These are phyloP conservation scores for Formica exsecta DNA, from an alignment of 1,140 invertebrate species.

Conservation along the genomic window DNA sequence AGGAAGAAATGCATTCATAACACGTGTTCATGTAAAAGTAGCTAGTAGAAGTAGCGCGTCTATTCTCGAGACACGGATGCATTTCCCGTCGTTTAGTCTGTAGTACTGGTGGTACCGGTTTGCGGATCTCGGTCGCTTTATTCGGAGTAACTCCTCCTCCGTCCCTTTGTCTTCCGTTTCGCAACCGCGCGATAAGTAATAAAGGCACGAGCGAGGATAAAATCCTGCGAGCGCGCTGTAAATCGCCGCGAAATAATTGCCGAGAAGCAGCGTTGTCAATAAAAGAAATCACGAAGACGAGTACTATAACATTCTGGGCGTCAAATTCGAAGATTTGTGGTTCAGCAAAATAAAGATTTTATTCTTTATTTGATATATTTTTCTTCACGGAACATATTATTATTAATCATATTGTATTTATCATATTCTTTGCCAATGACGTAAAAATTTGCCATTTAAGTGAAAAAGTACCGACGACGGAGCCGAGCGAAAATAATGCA, in stretches of 20 bases:
- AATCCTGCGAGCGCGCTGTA: constrained; percentile 15
- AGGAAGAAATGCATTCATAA: not conserved
- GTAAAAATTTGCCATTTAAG: not conserved
- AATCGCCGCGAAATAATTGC: constrained; percentile 46
- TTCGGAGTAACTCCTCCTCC: constrained; percentile 45
- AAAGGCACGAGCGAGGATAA: constrained; percentile 44
- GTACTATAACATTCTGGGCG: not conserved
- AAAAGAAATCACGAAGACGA: not conserved
- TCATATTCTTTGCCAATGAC: not conserved
- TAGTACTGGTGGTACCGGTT: constrained; percentile 55
- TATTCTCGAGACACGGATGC: constrained; percentile 15
- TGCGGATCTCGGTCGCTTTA: constrained; percentile 50
- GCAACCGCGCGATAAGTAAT: constrained; percentile 60
- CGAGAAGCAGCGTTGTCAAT: not conserved
- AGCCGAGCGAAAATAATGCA: constrained; percentile 37
- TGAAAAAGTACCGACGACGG: constrained; percentile 28
- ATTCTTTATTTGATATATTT: not conserved
- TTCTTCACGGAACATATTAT: not conserved
- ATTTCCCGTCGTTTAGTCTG: constrained; percentile 21
- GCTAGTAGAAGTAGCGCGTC: constrained; percentile 10
- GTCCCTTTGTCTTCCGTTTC: constrained; percentile 36
- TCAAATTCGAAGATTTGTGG: not conserved
- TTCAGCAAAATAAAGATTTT: not conserved
- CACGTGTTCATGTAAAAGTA: not conserved
- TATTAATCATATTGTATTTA: not conserved